Conservation (phyloP, 1,140 invertebrate genomes). For the Caenorhabditis briggsae region DNA sequence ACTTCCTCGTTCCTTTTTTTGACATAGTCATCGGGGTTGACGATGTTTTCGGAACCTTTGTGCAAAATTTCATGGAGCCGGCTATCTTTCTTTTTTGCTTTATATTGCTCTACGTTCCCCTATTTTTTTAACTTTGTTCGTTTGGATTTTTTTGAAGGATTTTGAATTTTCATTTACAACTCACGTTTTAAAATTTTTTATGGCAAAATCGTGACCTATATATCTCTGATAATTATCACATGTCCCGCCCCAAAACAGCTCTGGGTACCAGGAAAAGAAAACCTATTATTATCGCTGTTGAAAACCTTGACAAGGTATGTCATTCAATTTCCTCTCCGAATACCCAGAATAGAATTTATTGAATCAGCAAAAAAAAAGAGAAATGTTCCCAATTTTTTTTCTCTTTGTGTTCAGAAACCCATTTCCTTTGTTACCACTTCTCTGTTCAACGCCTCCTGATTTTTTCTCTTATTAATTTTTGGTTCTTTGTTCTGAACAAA, state of each 20-base stretch:
- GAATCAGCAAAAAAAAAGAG: background rate
- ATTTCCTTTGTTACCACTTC: background rate
- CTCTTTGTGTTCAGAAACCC: too few relatives aligned
- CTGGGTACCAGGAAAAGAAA: background rate
- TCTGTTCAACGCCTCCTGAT: constrained; percentile 21
- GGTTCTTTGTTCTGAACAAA: background rate
- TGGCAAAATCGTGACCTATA: background rate
- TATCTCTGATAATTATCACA: constrained; percentile 8
- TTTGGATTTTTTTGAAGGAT: too few relatives aligned
- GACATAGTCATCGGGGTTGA: background rate
- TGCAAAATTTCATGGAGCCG: constrained; percentile 9
- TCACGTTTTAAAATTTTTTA: too few relatives aligned
- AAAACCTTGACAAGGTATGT: background rate
- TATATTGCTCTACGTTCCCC: too few relatives aligned
- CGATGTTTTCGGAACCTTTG: constrained; percentile 31
- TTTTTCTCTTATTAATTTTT: constrained; percentile 37
- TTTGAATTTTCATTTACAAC: too few relatives aligned
- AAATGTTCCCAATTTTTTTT: background rate
- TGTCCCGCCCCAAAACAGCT: background rate
- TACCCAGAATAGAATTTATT: constrained; percentile 8
- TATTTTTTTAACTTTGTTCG: too few relatives aligned
- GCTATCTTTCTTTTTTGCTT: background rate
- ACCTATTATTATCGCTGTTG: background rate
- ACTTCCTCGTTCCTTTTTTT: constrained; percentile 25
- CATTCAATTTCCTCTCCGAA: constrained; percentile 20